phyloP scores from a whole-genome alignment of 2,797 vertebrate species.

The Columba guinea region DNA sequence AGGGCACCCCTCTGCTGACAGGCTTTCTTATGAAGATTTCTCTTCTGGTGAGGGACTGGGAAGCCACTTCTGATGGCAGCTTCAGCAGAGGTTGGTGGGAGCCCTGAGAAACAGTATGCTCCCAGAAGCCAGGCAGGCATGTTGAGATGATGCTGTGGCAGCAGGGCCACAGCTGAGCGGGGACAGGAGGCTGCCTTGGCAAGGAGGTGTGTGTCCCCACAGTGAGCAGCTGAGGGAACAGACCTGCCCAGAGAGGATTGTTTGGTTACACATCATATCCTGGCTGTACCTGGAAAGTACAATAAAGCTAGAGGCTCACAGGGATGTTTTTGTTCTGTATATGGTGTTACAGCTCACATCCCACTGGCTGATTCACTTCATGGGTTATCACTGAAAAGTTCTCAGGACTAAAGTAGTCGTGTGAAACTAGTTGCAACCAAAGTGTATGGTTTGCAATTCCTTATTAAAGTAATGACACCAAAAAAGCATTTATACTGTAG shows the following conservation, averaged over 20 bases:
- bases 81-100: not conserved
- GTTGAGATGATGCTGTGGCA: not conserved
- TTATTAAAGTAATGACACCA: slow-evolving; percentile 15
- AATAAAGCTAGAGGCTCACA: not conserved
- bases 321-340: not conserved
- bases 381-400: not conserved
- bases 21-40: not conserved
- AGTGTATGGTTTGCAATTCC: slow-evolving; percentile 4
- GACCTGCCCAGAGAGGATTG: not conserved
- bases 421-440: slow-evolving; percentile 1
- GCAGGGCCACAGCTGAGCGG: fast-evolving
- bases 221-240: not conserved
- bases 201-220: not conserved
- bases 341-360: not conserved
- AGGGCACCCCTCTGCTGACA: not conserved
- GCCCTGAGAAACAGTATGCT: not conserved
- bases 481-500: not conserved
- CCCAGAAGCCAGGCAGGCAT: not conserved
- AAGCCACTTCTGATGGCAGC: not conserved
- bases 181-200: not conserved
- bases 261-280: not conserved
- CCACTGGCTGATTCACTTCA: not conserved
- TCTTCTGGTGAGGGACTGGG: not conserved
- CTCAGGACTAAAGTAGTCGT: not conserved
- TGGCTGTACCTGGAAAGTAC: not conserved